phyloP scores from a whole-genome alignment of 2,113 vertebrate genomes.

The Xenopus borealis region DNA sequence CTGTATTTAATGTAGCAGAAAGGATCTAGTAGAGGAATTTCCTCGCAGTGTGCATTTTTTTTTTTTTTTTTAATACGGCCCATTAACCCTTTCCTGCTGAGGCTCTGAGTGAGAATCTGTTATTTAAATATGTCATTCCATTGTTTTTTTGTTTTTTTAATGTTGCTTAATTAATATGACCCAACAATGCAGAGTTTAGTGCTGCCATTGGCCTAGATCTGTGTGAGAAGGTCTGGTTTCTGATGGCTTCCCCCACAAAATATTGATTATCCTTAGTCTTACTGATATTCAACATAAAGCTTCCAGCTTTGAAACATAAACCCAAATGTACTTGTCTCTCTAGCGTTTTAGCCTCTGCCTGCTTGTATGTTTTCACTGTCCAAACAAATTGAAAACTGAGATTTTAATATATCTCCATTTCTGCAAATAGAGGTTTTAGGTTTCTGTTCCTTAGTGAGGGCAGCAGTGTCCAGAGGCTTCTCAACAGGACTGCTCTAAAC shows the following conservation, averaged over 20 bases:
- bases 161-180: too few species aligned
- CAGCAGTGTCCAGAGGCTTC: slow-evolving; percentile 23
- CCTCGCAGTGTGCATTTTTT: background rate
- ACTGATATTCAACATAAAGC: too few species aligned
- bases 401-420: slow-evolving; percentile 23
- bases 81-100: background rate
- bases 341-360: too few species aligned
- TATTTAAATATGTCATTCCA: too few species aligned
- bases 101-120: background rate
- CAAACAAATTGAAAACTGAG: background rate
- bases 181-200: too few species aligned
- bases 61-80: background rate
- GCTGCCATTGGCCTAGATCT: too few species aligned
- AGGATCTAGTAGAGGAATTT: slow-evolving; percentile 11
- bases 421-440: slow-evolving; percentile 24
- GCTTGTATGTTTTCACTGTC: background rate
- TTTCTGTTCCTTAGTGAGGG: slow-evolving; percentile 12
- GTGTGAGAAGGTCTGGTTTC: too few species aligned
- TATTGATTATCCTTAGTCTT: too few species aligned
- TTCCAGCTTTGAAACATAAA: too few species aligned
- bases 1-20: slow-evolving; percentile 39
- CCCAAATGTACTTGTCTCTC: too few species aligned
- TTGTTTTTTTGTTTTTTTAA: too few species aligned
- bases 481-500: slow-evolving; percentile 29
- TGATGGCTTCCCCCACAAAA: too few species aligned